Percentiles rank a stretch among this genome's conserved stretches.
Conservation (phyloP, 2,888 invertebrate species). For the Brenthis ino region DNA sequence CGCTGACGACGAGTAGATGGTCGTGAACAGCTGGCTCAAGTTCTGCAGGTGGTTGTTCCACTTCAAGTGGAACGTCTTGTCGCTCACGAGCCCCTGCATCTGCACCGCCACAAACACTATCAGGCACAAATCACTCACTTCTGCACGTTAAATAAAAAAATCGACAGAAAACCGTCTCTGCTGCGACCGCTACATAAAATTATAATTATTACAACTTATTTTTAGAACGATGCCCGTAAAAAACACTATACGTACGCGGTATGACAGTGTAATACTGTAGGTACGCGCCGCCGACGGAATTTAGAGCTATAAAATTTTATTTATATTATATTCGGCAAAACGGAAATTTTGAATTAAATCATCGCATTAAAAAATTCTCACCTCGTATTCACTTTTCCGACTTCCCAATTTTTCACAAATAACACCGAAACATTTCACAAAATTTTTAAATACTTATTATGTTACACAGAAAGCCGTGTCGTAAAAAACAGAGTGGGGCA, state of each 20-base stretch:
- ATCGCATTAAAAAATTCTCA: conserved; percentile 67
- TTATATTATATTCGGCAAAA: conserved; percentile 68
- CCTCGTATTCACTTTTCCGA: conserved; percentile 74
- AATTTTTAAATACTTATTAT: conserved; percentile 81
- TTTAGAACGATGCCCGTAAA: conserved; percentile 83
- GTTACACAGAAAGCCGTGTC: conserved; percentile 83
- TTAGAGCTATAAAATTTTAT: conserved; percentile 76
- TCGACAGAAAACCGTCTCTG: conserved; percentile 77
- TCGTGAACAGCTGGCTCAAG: conserved; percentile 86
- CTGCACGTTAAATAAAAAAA: conserved; percentile 65
- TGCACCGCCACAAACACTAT: conserved; percentile 75
- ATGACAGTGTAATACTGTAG: conserved; percentile 81
- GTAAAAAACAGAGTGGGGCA: conserved; percentile 84
- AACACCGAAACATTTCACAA: conserved; percentile 82
- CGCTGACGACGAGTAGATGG: conserved; percentile 86
- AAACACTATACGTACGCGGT: conserved; percentile 83
- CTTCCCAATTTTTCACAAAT: conserved; percentile 79
- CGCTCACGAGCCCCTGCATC: conserved; percentile 83
- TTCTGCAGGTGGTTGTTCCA: conserved; percentile 89
- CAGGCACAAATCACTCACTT: conserved; percentile 69
- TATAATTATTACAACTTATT: conserved; percentile 83
- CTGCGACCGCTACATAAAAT: conserved; percentile 82
- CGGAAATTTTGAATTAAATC: conserved; percentile 62
- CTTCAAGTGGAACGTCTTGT: conserved; percentile 86
- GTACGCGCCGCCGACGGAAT: conserved; percentile 80